Conservation (phyloP, 2,797 vertebrate species). For the Clarias fuscus region DNA sequence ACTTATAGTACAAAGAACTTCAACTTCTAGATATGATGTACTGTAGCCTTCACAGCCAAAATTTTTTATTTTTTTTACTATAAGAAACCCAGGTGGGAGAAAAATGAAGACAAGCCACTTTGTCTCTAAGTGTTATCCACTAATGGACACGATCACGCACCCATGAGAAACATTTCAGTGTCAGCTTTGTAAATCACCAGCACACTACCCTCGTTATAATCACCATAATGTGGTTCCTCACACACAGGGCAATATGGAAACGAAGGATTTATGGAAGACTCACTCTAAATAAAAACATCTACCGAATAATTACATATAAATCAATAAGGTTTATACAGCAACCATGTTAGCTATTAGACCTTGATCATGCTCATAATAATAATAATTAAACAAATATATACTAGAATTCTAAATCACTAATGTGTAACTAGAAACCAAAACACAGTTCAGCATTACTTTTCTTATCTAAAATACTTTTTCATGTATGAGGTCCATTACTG, state of each 20-base stretch:
- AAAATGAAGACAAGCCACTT: background rate
- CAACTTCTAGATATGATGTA: background rate
- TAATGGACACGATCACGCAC: background rate
- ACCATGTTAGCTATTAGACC: background rate
- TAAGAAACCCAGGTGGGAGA: background rate
- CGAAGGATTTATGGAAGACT: background rate
- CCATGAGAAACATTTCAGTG: background rate
- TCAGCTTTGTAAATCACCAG: background rate
- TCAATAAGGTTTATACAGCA: background rate
- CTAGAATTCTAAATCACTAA: background rate
- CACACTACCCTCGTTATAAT: background rate
- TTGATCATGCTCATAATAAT: background rate
- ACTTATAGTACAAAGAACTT: background rate
- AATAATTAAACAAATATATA: no score
- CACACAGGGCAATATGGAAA: background rate
- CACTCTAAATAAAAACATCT: background rate
- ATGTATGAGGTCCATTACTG: background rate
- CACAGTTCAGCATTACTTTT: background rate
- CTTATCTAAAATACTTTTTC: background rate
- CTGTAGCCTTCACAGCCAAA: no score
- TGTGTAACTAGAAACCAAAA: background rate
- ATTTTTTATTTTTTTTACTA: no score
- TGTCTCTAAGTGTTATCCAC: background rate
- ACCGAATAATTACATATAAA: background rate
- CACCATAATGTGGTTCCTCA: slow-evolving; percentile 11